Evolutionary conservation across 2,888 invertebrate species (phyloP).

Genomic region (Ariolimax columbianus): DNA sequence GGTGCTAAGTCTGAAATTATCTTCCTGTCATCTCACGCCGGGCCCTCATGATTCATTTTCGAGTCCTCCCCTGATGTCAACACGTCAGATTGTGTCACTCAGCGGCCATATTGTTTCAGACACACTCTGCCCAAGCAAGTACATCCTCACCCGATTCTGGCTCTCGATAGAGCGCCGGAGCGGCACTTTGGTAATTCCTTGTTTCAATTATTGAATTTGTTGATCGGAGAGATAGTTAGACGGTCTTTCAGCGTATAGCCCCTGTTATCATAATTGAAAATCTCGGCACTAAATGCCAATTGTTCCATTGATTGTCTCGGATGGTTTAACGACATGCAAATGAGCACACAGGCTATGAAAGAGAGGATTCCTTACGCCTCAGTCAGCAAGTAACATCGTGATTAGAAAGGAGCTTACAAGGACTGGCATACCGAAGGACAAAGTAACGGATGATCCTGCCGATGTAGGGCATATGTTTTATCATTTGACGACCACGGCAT

Average conservation of each 20-base stretch:
- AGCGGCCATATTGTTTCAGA: slow-evolving; percentile 48
- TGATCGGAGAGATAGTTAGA: slow-evolving; percentile 45
- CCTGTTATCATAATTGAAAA: slow-evolving; percentile 56
- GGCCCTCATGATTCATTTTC: slow-evolving; percentile 27
- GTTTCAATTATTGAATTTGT: slow-evolving; percentile 58
- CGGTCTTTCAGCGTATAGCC: slow-evolving; percentile 40
- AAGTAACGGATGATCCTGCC: background rate
- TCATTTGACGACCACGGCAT: too few relatives aligned
- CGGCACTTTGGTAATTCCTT: slow-evolving; percentile 30
- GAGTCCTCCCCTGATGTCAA: slow-evolving; percentile 22
- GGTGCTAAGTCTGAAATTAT: slow-evolving; percentile 44
- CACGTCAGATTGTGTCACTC: slow-evolving; percentile 47
- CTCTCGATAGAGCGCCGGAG: slow-evolving; percentile 30
- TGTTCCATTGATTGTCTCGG: slow-evolving; percentile 50
- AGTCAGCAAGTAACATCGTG: background rate
- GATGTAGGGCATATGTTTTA: too few relatives aligned
- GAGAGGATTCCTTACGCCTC: background rate
- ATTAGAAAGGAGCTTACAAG: background rate
- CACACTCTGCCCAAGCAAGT: slow-evolving; percentile 12
- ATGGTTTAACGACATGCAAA: slow-evolving; percentile 50
- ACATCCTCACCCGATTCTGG: slow-evolving; percentile 30
- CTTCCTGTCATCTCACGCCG: slow-evolving; percentile 39
- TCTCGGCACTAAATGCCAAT: slow-evolving; percentile 54
- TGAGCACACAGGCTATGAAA: slow-evolving; percentile 1
- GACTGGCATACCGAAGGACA: background rate